Evolutionary conservation across 23 tunicate species (phyloP).

Genomic region (Halocynthia roretzi): DNA sequence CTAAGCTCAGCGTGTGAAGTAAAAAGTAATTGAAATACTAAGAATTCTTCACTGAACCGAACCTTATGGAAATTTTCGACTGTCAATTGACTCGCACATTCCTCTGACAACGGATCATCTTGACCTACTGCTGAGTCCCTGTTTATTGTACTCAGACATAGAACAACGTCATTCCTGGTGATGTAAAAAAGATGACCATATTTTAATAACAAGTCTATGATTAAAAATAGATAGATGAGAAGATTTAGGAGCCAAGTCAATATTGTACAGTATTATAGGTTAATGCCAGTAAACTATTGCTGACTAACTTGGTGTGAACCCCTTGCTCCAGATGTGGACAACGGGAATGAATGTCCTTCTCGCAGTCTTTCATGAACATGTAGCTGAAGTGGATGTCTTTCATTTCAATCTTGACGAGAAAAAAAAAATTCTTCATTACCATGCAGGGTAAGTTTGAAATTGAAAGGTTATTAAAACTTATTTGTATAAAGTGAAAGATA

Average conservation of each 20-base stretch:
- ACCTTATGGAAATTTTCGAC: constrained; percentile 61
- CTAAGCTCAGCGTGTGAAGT: neutral
- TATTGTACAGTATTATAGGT: no score
- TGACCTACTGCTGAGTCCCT: neutral
- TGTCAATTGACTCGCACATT: constrained; percentile 57
- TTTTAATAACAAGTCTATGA: neutral
- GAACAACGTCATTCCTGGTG: constrained; percentile 36
- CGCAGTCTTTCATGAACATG: constrained; percentile 64
- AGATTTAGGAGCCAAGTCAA: neutral
- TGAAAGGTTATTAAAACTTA: no score
- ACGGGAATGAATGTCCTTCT: constrained; percentile 26
- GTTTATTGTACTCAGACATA: constrained; percentile 50
- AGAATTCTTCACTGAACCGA: neutral
- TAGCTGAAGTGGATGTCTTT: constrained; percentile 64
- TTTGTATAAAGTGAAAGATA: no score
- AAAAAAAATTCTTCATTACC: neutral
- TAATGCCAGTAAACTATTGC: no score
- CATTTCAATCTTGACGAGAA: constrained; percentile 58
- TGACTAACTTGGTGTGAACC: neutral
- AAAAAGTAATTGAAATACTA: constrained; percentile 1
- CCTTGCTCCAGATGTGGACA: constrained; percentile 12
- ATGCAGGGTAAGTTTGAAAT: no score
- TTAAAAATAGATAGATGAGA: neutral
- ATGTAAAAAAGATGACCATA: neutral
- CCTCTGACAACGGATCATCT: constrained; percentile 14